Percentiles rank a stretch among this genome's conserved stretches.
These are phyloP conservation scores for Petrocephalus zakoni DNA, from an alignment of 2,113 vertebrate species.

Conservation along the genomic window DNA sequence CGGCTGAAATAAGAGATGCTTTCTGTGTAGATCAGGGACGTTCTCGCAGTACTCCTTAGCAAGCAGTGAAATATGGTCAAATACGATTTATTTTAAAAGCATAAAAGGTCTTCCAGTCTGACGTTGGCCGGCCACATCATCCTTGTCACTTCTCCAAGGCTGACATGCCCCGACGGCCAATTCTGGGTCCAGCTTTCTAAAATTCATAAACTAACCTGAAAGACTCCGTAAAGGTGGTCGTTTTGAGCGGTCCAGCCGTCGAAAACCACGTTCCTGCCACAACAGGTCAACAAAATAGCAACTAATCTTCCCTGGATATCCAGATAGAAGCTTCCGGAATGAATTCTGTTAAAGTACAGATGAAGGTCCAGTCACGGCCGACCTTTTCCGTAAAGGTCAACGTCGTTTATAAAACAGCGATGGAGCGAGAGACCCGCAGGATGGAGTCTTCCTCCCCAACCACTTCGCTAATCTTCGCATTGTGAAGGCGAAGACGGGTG, in stretches of 20 bases:
- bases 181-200: background rate
- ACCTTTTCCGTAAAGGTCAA: background rate
- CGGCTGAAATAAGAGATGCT: background rate
- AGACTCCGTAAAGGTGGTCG: background rate
- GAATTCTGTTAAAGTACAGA: background rate
- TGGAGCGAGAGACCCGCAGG: conserved; percentile 59
- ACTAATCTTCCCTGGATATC: background rate
- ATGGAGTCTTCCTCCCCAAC: conserved; percentile 56
- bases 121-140: background rate
- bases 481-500: conserved; percentile 53
- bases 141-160: background rate
- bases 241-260: background rate
- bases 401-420: conserved; percentile 43
- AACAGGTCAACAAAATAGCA: background rate
- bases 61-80: background rate
- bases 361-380: background rate
- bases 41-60: background rate
- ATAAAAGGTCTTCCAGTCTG: background rate
- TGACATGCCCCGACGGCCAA: background rate
- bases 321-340: background rate
- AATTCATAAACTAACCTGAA: background rate
- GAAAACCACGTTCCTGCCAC: background rate
- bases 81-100: background rate
- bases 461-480: conserved; percentile 36
- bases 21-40: background rate